phyloP scores from a whole-genome alignment of 2,797 vertebrate species.

The Enteromius fasciolatus region DNA sequence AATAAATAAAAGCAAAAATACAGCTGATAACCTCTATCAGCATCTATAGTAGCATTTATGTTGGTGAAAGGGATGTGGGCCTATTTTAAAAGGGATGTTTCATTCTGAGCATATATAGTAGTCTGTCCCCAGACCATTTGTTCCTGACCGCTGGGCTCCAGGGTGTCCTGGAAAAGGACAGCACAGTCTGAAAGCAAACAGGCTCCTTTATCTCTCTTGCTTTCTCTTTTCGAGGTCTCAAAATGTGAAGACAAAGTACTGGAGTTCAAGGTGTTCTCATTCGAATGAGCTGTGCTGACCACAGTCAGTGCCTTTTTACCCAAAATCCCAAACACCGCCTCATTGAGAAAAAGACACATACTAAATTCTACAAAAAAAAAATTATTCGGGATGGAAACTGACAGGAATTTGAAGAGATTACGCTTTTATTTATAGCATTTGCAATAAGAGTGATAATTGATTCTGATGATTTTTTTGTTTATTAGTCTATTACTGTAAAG shows the following conservation, averaged over 20 bases:
- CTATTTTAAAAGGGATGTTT: constrained; percentile 48
- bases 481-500: background rate
- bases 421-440: constrained; percentile 49
- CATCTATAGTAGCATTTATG: background rate
- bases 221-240: constrained; percentile 8
- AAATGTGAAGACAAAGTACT: constrained; percentile 36
- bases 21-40: too few species aligned
- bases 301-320: constrained; percentile 47
- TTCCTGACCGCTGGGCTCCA: constrained; percentile 9
- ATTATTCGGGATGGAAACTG: constrained; percentile 47
- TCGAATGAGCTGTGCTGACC: constrained; percentile 33
- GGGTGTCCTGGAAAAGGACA: constrained; percentile 10
- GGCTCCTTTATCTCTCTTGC: background rate
- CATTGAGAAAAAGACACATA: constrained; percentile 5
- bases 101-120: background rate
- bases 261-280: constrained; percentile 1
- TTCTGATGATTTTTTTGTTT: background rate
- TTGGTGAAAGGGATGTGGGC: constrained; percentile 40
- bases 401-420: constrained; percentile 49
- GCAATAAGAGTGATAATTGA: background rate
- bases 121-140: background rate
- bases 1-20: background rate
- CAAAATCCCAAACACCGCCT: constrained; percentile 46
- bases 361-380: background rate
- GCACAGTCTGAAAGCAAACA: background rate